These are phyloP conservation scores for Bombyx mori DNA, from an alignment of 1,140 invertebrate species.

Conservation along the genomic window ASM3026992v2 NC_085120.1:10559001-10559500, in stretches of 20 bases:
- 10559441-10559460: slow-evolving; percentile 12
- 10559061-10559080: no score
- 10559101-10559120: slow-evolving; percentile 11
- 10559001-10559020: no score
- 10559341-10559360: slow-evolving; percentile 25
- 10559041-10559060: no score
- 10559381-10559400: slow-evolving; percentile 22
- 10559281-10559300: slow-evolving; percentile 2
- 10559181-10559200: slow-evolving; percentile 3
- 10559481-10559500: slow-evolving; percentile 10
- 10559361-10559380: slow-evolving; percentile 18
- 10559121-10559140: slow-evolving; percentile 17
- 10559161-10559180: slow-evolving; percentile 18
- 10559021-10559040: no score
- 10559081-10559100: no score
- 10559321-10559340: slow-evolving; percentile 17
- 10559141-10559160: slow-evolving; percentile 17
- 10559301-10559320: slow-evolving; percentile 19
- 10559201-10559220: slow-evolving; percentile 3
- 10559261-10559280: slow-evolving; percentile 2
- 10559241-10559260: slow-evolving; percentile 3
- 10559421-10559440: slow-evolving; percentile 19
- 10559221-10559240: slow-evolving; percentile 7
- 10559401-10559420: slow-evolving; percentile 17
- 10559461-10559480: slow-evolving; percentile 10